These are phyloP conservation scores for Patella depressa DNA, from an alignment of 2,888 invertebrate genomes.

Conservation along the genomic window DNA sequence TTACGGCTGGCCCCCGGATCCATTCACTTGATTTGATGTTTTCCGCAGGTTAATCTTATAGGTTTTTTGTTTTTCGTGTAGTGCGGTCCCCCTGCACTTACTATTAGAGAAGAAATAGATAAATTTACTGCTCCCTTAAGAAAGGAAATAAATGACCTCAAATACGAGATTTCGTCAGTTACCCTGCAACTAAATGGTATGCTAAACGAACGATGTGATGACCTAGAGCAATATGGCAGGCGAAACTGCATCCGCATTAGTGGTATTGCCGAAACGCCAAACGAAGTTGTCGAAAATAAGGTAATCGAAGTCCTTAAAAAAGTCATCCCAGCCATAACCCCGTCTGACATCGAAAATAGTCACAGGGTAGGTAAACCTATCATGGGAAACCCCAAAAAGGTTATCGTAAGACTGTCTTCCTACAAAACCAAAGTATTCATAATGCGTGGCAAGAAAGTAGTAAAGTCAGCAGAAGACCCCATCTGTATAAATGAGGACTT, in stretches of 20 bases:
- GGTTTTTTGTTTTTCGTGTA: no score
- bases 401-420: background rate
- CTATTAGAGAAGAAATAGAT: no score
- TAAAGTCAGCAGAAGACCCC: background rate
- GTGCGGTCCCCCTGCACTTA: no score
- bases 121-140: no score
- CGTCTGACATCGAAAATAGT: background rate
- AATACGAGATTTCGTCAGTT: no score
- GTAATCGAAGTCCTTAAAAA: background rate
- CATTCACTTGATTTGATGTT: no score
- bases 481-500: slow-evolving; percentile 3
- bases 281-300: background rate
- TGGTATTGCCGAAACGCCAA: background rate
- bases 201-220: background rate
- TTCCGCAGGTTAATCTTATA: no score
- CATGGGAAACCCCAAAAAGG: background rate
- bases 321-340: background rate
- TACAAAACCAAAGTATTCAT: background rate
- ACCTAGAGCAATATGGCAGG: slow-evolving; percentile 13
- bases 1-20: no score
- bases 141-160: no score
- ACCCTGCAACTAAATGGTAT: no score
- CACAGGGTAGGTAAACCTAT: background rate
- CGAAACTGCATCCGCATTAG: slow-evolving; percentile 4
- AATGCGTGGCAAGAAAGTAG: background rate